These are phyloP conservation scores for Solenopsis invicta DNA, from an alignment of 1,140 invertebrate genomes.

Conservation along the genomic window DNA sequence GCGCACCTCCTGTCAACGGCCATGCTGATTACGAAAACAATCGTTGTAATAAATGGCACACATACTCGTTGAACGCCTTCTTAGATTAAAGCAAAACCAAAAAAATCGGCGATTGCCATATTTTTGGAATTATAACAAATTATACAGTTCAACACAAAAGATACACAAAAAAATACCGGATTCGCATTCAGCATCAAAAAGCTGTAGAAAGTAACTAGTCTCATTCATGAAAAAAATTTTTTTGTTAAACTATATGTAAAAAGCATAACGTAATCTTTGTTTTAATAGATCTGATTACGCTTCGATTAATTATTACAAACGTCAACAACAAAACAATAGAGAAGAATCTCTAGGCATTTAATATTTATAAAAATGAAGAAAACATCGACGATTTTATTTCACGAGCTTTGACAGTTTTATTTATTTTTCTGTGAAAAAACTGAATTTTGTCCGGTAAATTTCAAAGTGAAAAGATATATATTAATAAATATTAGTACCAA, in stretches of 20 bases:
- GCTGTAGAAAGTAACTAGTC: no score
- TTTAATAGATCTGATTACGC: not conserved
- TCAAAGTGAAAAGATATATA: not conserved
- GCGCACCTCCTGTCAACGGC: slow-evolving; percentile 22
- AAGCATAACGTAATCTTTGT: not conserved
- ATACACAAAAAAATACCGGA: no score
- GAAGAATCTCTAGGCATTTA: not conserved
- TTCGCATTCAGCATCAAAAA: no score
- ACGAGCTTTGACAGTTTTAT: not conserved
- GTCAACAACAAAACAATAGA: not conserved
- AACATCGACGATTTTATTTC: not conserved
- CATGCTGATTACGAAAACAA: slow-evolving; percentile 32
- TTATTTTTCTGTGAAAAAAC: not conserved
- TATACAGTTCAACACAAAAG: not conserved
- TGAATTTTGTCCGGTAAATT: not conserved
- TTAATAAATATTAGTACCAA: not conserved
- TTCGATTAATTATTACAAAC: not conserved
- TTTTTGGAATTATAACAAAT: not conserved
- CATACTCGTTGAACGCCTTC: not conserved
- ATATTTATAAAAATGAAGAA: not conserved
- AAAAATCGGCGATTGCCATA: not conserved
- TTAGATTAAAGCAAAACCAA: not conserved
- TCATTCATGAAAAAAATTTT: no score
- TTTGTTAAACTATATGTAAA: no score
- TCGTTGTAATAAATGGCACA: slow-evolving; percentile 28